Conservation (phyloP, 2,888 invertebrate genomes). For the Metalampra italica region DNA sequence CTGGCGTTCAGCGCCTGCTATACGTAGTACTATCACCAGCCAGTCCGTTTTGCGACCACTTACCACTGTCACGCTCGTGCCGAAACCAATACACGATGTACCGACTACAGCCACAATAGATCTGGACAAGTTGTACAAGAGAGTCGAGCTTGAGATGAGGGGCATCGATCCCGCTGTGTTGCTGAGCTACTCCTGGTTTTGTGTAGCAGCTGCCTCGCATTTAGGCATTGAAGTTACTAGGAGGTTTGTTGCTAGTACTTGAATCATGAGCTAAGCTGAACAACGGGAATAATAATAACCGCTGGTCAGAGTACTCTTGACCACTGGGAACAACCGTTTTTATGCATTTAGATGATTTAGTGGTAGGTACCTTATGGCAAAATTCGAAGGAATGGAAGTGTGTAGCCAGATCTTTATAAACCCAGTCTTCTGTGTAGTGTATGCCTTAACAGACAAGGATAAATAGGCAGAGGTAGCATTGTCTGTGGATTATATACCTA, state of each 20-base stretch:
- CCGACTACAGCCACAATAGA: conserved; percentile 49
- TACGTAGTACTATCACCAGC: conserved; percentile 34
- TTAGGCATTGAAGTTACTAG: conserved; percentile 87
- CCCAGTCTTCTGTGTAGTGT: too few relatives aligned
- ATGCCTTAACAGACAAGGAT: too few relatives aligned
- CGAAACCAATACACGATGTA: conserved; percentile 35
- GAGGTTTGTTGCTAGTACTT: conserved; percentile 81
- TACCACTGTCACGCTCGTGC: conserved; percentile 26
- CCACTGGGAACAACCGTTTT: too few relatives aligned
- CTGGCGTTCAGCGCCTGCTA: conserved; percentile 39
- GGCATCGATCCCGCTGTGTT: conserved; percentile 93
- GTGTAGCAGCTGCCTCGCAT: conserved; percentile 87
- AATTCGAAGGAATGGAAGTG: too few relatives aligned
- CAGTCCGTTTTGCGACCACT: conserved; percentile 33
- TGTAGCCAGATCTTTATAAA: too few relatives aligned
- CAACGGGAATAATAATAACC: too few relatives aligned
- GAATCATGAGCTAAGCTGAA: too few relatives aligned
- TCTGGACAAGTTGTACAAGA: conserved; percentile 88
- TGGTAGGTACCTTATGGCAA: too few relatives aligned
- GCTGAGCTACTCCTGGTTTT: conserved; percentile 92
- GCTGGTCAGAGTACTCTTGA: too few relatives aligned
- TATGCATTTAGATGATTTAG: too few relatives aligned
- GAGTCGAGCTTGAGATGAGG: conserved; percentile 90
- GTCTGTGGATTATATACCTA: too few relatives aligned
- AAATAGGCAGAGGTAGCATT: too few relatives aligned